Evolutionary conservation across 35 echinoderm and acorn worm genomes (phyloP).

Genomic region (Ophioderma brevispina): DNA sequence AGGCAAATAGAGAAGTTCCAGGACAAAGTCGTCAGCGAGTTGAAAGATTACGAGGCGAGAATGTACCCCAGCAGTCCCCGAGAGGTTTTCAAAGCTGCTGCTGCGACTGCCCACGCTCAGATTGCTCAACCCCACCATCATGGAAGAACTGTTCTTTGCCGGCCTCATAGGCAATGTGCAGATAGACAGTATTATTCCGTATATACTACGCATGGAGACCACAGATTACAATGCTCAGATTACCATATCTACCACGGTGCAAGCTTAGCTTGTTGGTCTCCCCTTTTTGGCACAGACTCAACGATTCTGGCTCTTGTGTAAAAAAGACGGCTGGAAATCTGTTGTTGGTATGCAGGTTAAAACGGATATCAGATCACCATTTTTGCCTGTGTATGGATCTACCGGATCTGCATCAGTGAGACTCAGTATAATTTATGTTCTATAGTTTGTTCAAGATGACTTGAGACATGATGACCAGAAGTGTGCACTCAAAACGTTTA

Average conservation of each 20-base stretch:
- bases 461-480: not conserved
- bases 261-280: not conserved
- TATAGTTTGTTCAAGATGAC: conserved; percentile 2
- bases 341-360: too few species aligned
- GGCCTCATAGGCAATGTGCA: conserved; percentile 98
- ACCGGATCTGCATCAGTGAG: not conserved
- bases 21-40: conserved; percentile 79
- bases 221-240: conserved; percentile 97
- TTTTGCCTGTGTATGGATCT: not conserved
- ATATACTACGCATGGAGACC: conserved; percentile 97
- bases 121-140: conserved; percentile 89
- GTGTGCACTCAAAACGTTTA: not conserved
- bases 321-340: not conserved
- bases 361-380: not conserved
- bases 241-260: conserved; percentile 52
- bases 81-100: conserved; percentile 87
- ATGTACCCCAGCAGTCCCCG: conserved; percentile 72
- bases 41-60: conserved; percentile 73
- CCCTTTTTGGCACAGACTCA: not conserved
- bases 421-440: not conserved
- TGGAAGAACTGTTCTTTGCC: conserved; percentile 99
- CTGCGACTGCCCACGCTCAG: conserved; percentile 80
- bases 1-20: conserved; percentile 96
- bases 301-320: not conserved
- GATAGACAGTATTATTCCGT: conserved; percentile 99